These are phyloP conservation scores for Andrena bucephala DNA, from an alignment of 2,888 invertebrate species.

Conservation along the genomic window DNA sequence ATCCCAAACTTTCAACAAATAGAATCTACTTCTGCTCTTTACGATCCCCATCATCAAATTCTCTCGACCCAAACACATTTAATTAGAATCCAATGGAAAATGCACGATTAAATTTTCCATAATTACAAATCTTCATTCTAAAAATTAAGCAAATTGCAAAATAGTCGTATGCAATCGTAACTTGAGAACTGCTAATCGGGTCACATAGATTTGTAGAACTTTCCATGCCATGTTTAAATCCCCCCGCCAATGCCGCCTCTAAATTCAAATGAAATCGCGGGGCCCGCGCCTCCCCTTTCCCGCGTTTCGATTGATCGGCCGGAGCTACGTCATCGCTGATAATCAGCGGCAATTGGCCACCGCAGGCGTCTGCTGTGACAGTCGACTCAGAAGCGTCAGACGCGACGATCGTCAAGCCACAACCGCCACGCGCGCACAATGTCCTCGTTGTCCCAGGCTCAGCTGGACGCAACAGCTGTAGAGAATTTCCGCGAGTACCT, in stretches of 20 bases:
- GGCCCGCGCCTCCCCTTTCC: slow-evolving; percentile 3
- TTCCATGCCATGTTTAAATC: no score
- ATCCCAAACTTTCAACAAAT: neutral
- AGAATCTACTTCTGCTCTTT: neutral
- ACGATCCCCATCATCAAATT: neutral
- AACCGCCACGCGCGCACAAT: slow-evolving; percentile 57
- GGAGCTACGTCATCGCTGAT: slow-evolving; percentile 62
- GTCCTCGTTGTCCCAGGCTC: slow-evolving; percentile 69
- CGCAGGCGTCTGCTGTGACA: slow-evolving; percentile 76
- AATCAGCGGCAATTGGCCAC: slow-evolving; percentile 72
- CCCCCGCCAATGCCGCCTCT: no score
- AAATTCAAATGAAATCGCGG: neutral
- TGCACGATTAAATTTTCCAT: no score
- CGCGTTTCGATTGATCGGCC: slow-evolving; percentile 64
- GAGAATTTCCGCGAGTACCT: slow-evolving; percentile 94
- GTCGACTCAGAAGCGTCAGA: slow-evolving; percentile 67
- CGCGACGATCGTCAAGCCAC: slow-evolving; percentile 63
- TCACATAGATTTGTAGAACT: no score
- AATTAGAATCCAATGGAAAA: no score
- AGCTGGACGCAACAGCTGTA: slow-evolving; percentile 87
- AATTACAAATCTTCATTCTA: no score
- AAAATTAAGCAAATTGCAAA: no score
- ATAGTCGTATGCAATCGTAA: no score
- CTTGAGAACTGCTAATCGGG: no score
- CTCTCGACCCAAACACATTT: no score